Percentiles rank a stretch among this genome's conserved stretches.
Conservation (phyloP, 2,797 vertebrate genomes). For the Ctenochaetus hawaiiensis region DNA sequence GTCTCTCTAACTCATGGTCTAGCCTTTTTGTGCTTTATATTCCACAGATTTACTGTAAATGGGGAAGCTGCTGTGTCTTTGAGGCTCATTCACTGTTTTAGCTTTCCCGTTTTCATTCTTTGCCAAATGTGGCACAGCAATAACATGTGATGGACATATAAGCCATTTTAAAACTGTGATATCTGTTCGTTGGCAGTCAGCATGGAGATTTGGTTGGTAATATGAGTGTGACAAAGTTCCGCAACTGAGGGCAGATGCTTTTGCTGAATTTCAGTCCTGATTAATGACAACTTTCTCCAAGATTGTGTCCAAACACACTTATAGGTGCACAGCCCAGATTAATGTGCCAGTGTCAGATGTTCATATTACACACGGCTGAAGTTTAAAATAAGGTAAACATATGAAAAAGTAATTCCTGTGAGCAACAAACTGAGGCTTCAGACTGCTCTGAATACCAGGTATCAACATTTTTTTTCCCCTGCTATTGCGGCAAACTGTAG, state of each 20-base stretch:
- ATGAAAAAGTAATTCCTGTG: no score
- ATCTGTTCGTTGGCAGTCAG: slow-evolving; percentile 44
- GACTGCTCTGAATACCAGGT: no score
- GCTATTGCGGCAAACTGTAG: no score
- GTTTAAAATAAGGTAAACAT: no score
- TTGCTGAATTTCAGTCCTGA: slow-evolving; percentile 42
- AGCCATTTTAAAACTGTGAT: slow-evolving; percentile 38
- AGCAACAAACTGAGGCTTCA: no score
- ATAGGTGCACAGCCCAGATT: slow-evolving; percentile 7
- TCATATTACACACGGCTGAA: no score
- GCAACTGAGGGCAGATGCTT: slow-evolving; percentile 27
- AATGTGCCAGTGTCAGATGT: no score
- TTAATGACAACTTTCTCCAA: slow-evolving; percentile 6
- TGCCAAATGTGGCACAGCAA: background rate
- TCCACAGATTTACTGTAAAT: slow-evolving; percentile 26
- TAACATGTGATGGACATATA: slow-evolving; percentile 4
- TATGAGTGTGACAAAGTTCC: slow-evolving; percentile 41
- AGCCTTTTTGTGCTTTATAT: slow-evolving; percentile 34
- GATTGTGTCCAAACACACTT: background rate
- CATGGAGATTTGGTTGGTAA: slow-evolving; percentile 38
- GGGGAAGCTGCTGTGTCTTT: slow-evolving; percentile 22
- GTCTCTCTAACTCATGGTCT: slow-evolving; percentile 39
- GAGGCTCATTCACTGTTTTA: slow-evolving; percentile 19
- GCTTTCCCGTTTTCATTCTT: slow-evolving; percentile 8
- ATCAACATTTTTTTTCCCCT: no score